Evolutionary conservation across 2,888 invertebrate genomes (phyloP), one percentile per base, ranked within the genome.

Genomic region (Pristionchus fissidentatus): DNA sequence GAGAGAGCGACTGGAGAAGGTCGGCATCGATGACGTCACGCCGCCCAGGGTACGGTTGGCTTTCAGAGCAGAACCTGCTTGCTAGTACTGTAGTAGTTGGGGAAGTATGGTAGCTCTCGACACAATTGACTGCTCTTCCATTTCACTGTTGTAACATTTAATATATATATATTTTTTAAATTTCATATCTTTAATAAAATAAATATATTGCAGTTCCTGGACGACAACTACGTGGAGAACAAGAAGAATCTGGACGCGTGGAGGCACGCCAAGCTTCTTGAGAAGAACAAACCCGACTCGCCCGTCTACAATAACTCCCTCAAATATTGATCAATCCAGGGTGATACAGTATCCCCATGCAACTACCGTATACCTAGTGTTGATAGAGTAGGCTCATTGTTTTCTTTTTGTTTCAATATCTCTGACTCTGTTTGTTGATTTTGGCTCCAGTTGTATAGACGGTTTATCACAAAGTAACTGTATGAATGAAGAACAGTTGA

Each of bases 1-100:
- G 84, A 92, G 96, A 85, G 95, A 95, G 82, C 96, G 97, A 93
- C 93, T 99, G 84, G 95, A 95, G 88, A 94, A 94, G 84, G 95
- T 95, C 29, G 95, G 97, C 93, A 55, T 83, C 26, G 43, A 73
- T 52, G 83, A 83, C 43, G 38, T 32, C 46, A 49, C 46, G 29
- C 83, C 83, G 22, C 83, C 83, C 62, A 66, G 46, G 66, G 66
- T 81, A 32, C 57, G 73, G 26, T 70, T n/a, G 32, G n/a, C n/a
- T n/a, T n/a, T n/a, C n/a, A n/a, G n/a, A n/a, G n/a, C n/a, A n/a
- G n/a, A 52, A 19, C 52, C 52, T 19, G 52, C 13, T 52, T 52
- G 19, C 52, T 19, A 52, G 15, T 52, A 22, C 15, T 19, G 19
- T 52, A n/a, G n/a, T n/a, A n/a, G n/a, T n/a, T n/a, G n/a, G n/a